A percentile compares a stretch with the other conserved stretches of the same genome.
Evolutionary conservation across 2,113 vertebrate genomes (phyloP).

Genomic region (Salvator merianae): DNA sequence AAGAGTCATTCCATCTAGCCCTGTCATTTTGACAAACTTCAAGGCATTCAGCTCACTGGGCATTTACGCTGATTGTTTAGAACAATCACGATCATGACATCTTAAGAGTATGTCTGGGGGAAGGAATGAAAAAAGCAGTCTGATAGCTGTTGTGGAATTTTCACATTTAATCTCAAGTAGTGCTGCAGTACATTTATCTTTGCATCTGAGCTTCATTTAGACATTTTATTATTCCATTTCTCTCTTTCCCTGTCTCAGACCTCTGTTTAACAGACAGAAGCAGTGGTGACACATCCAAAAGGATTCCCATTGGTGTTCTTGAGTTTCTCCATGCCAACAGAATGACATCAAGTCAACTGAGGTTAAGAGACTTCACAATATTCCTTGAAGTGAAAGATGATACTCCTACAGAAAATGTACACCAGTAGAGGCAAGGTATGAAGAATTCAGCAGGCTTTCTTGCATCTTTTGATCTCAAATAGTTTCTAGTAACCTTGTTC

Average conservation of each 20-base stretch:
- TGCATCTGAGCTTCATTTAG: background rate
- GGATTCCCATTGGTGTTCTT: background rate
- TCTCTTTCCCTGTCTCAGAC: background rate
- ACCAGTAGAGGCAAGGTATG: background rate
- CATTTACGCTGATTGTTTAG: background rate
- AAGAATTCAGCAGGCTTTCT: background rate
- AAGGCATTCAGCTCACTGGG: background rate
- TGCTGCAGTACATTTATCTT: background rate
- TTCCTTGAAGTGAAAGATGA: background rate
- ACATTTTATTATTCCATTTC: background rate
- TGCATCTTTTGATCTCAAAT: background rate
- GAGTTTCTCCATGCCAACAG: background rate
- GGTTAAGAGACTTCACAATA: background rate
- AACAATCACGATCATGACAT: background rate
- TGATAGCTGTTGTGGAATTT: background rate
- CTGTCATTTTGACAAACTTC: slow-evolving; percentile 5
- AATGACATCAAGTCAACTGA: background rate
- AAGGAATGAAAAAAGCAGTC: background rate
- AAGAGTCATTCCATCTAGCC: slow-evolving; percentile 3
- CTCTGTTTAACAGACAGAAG: background rate
- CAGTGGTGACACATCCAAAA: background rate
- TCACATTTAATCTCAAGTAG: background rate
- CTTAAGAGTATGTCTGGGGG: background rate
- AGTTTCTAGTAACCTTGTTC: background rate
- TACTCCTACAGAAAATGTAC: no score